phyloP scores from a whole-genome alignment of 2,113 vertebrate species.

The Peromyscus leucopus region DNA sequence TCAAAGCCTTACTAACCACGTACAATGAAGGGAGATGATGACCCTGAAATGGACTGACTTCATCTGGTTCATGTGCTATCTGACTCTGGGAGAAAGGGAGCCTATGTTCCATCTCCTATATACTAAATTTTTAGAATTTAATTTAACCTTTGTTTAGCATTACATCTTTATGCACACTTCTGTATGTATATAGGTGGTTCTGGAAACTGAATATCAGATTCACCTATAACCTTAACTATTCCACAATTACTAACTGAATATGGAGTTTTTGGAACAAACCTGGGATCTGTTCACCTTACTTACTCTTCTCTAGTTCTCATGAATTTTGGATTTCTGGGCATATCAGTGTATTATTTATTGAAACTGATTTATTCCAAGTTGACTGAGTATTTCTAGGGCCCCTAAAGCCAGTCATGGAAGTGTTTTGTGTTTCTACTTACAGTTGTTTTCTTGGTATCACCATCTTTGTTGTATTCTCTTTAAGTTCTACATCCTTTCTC shows the following conservation, averaged over 20 bases:
- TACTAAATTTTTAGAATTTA: slow-evolving; percentile 23
- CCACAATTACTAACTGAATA: not conserved
- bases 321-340: not conserved
- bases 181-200: not conserved
- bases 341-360: not conserved
- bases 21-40: not conserved
- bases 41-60: not conserved
- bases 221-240: not conserved
- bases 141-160: not conserved
- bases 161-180: not conserved
- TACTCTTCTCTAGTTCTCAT: not conserved
- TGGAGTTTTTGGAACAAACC: not conserved
- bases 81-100: not conserved
- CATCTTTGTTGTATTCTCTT: not conserved
- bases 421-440: not conserved
- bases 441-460: not conserved
- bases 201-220: not conserved
- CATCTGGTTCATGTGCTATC: not conserved
- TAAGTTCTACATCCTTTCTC: not conserved
- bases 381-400: not conserved
- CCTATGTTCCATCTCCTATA: not conserved
- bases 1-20: not conserved
- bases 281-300: not conserved
- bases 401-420: not conserved
- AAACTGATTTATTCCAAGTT: slow-evolving; percentile 22